Base-by-base conservation (phyloP, 2,888 invertebrate species). In the Drosophila rellima region DNA sequence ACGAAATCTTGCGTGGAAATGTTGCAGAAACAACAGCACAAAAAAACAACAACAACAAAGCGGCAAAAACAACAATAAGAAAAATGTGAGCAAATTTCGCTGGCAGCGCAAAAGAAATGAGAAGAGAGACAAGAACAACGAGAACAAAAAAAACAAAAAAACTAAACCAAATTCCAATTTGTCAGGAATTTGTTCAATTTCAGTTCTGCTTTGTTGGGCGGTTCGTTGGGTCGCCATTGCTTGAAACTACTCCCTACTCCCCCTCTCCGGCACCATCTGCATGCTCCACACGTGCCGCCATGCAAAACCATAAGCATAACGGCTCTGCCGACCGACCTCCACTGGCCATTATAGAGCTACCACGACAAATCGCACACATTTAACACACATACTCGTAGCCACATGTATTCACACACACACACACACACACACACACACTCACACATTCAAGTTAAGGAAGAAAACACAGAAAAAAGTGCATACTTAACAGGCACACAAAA, bases 101-200 rank as follows among this genome's bases (percentile, higher is more conserved):
- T 75, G 75, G 79, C 75, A 80, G 66, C 51, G 67, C 73, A 80
- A 80, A 87, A 82, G 85, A 78, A 83, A 85, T 85, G 70, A 62
- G 65, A 40, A 60, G 55, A 64, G 48, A 42, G 52, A 80, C 56
- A 68, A 26, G 7, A 26, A 67, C 59, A 67, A 40, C 54, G 40
- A 47, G 39, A 47, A 50, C 23, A 44, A 50, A 60, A 29, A 50
- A 80, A 74, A 67, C 54, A 76, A 77, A 79, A 88, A 87, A 89
- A 89, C 86, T 86, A 88, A 88, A 88, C 88, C 89, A 90, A 91
- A 89, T 89, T 91, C 90, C 91, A 90, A 90, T 90, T 90, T 90
- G 90, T 90, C 89, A 90, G 90, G 91, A 90, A 90, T 90, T 90
- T 90, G 91, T 91, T 90, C 91, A 91, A 91, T 91, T 90, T 91